Base-by-base conservation (phyloP, 2,113 vertebrate genomes). In the Clupea harengus region DNA sequence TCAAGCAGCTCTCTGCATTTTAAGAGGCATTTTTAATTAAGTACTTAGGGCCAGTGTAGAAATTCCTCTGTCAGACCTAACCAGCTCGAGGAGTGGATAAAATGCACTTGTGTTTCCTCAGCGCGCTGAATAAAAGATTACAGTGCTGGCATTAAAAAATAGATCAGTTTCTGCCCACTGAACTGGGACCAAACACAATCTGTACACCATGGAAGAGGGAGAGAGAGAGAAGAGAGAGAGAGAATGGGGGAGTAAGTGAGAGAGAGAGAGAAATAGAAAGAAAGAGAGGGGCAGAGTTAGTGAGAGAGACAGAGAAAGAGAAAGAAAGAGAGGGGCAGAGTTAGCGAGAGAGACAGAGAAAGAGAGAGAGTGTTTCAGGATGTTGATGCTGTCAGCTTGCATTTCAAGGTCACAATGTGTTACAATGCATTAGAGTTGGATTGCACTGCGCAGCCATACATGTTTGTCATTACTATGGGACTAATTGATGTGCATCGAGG, bases 261-360 rank as follows among this genome's bases (percentile, higher is more conserved):
- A 52, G 81, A 64, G 84, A 87, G 90, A 84, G 89, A 89, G 85
- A 88, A 64, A 39, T 1, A 13, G 47, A 52, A n/a, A 47, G 46
- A n/a, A 28, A 82, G 47, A 82, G 47, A 50, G 13, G 25, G 57
- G 39, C 39, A 46, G 7, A 88, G 86, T 88, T 60, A 75, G 0
- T 60, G 39, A 82, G 45, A 50, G 15, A 83, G 18, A 49, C 22
- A 28, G 22, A 50, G 32, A 83, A 28, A 45, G 54, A 83, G 52
- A 49, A 18, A 83, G 2, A 44, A 25, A 60, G n/a, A 83, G 82
- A 50, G 7, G 25, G 82, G n/a, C n/a, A 45, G 6, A 88, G 86
- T 88, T 60, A 72, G 0, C 54, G n/a, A n/a, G 83, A 17, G 86
- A 50, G 5, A 82, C 84, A 88, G 57, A 75, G 88, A 90, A 86